These are phyloP conservation scores for Periparus ater DNA, from an alignment of 2,797 vertebrate species.

Conservation along the genomic window DNA sequence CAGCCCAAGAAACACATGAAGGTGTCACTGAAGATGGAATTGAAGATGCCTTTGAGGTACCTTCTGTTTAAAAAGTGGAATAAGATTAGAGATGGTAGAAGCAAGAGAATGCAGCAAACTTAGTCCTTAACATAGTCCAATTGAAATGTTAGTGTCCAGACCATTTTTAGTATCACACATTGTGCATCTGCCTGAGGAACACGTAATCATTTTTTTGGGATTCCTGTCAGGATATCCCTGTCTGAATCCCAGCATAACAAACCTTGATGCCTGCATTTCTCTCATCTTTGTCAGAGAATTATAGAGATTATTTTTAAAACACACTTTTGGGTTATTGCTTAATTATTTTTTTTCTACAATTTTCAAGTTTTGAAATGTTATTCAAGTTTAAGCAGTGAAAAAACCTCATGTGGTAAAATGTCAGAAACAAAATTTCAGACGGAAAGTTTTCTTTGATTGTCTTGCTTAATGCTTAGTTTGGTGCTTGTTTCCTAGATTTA, in stretches of 20 bases:
- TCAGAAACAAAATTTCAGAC: neutral
- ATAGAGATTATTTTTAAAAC: neutral
- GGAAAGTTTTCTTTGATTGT: neutral
- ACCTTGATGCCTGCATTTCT: neutral
- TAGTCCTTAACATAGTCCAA: neutral
- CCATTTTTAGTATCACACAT: neutral
- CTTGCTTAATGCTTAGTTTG: neutral
- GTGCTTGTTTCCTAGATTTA: neutral
- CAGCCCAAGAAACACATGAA: conserved; percentile 95
- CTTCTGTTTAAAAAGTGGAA: neutral
- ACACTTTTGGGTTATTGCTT: neutral
- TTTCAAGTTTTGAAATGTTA: neutral
- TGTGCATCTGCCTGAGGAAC: neutral
- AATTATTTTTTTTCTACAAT: neutral
- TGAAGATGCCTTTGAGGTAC: conserved; percentile 97
- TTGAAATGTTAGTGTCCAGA: neutral
- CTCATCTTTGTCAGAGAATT: neutral
- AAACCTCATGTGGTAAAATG: neutral
- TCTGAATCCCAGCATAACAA: neutral
- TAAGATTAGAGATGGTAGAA: neutral
- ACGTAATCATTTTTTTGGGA: neutral
- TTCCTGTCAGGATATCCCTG: neutral
- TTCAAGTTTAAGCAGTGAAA: neutral
- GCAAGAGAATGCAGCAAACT: neutral
- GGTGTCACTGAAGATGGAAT: conserved; percentile 98